phyloP scores from a whole-genome alignment of 2,113 vertebrate species.

The Sphaerodactylus townsendi region DNA sequence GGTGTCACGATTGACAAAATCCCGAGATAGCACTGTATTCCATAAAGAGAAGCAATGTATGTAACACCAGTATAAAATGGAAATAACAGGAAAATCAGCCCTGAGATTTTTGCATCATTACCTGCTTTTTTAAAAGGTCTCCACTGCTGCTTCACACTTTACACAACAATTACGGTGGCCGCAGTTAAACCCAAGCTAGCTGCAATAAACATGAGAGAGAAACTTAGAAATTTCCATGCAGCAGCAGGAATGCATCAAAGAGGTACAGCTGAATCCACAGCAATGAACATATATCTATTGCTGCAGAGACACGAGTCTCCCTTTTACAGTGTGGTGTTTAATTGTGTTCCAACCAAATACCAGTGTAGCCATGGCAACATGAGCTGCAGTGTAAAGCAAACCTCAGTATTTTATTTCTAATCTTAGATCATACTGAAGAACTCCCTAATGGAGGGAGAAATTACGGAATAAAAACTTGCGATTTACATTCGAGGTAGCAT shows the following conservation, averaged over 20 bases:
- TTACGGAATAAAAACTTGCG: slow-evolving; percentile 22
- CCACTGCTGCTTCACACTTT: neutral
- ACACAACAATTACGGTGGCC: neutral
- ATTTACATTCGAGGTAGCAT: slow-evolving; percentile 22
- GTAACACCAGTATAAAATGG: slow-evolving; percentile 6
- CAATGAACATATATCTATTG: neutral
- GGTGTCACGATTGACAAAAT: neutral
- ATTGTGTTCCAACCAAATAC: neutral
- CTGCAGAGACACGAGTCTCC: neutral
- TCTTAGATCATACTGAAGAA: slow-evolving; percentile 32
- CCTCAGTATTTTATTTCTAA: slow-evolving; percentile 37
- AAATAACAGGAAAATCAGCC: slow-evolving; percentile 3
- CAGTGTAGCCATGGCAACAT: slow-evolving; percentile 1
- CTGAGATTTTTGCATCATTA: neutral
- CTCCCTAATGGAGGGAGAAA: neutral
- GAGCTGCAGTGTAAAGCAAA: slow-evolving; percentile 26
- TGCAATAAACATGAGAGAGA: neutral
- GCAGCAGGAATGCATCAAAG: neutral
- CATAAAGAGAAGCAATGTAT: neutral
- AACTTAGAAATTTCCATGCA: neutral
- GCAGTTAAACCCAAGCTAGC: neutral
- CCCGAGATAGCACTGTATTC: neutral
- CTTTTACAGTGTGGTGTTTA: neutral
- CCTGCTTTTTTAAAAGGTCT: neutral
- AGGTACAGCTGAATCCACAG: neutral